Conservation (phyloP, 2,113 vertebrate species). For the Pipa parva region DNA sequence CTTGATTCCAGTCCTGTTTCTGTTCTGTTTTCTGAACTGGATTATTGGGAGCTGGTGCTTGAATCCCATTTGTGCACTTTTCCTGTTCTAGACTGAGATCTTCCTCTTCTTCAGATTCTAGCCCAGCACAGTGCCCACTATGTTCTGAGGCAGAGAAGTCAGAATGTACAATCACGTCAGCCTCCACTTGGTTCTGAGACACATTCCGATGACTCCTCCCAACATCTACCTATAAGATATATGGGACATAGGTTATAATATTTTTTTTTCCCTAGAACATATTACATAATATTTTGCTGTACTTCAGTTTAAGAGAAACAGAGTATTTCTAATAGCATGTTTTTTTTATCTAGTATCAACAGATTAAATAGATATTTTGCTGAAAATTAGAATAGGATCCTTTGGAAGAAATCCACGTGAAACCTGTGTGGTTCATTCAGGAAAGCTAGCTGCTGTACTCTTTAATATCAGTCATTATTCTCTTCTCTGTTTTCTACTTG, state of each 20-base stretch:
- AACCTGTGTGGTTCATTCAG: no score
- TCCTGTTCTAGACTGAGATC: slow-evolving; percentile 38
- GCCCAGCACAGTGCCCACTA: slow-evolving; percentile 42
- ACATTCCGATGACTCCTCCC: slow-evolving; percentile 58
- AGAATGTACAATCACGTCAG: slow-evolving; percentile 93
- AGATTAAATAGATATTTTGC: no score
- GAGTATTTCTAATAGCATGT: no score
- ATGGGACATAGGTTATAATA: neutral
- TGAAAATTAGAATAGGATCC: no score
- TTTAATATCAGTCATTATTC: no score
- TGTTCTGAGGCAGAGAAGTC: slow-evolving; percentile 74
- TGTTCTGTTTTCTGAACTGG: slow-evolving; percentile 34
- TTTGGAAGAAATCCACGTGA: no score
- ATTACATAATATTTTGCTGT: no score
- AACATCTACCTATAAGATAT: slow-evolving; percentile 50
- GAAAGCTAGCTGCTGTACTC: no score
- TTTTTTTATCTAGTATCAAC: no score
- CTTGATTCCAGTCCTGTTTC: neutral
- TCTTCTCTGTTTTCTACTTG: no score
- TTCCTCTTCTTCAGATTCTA: slow-evolving; percentile 48
- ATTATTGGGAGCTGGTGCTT: neutral
- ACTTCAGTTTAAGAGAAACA: no score
- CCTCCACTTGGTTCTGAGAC: slow-evolving; percentile 80
- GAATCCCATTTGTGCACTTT: slow-evolving; percentile 30
- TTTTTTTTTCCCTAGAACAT: neutral